Percentiles rank a stretch among this genome's conserved stretches.
phyloP scores from a whole-genome alignment of 2,113 vertebrate species.

The Chloroceryle aenea region DNA sequence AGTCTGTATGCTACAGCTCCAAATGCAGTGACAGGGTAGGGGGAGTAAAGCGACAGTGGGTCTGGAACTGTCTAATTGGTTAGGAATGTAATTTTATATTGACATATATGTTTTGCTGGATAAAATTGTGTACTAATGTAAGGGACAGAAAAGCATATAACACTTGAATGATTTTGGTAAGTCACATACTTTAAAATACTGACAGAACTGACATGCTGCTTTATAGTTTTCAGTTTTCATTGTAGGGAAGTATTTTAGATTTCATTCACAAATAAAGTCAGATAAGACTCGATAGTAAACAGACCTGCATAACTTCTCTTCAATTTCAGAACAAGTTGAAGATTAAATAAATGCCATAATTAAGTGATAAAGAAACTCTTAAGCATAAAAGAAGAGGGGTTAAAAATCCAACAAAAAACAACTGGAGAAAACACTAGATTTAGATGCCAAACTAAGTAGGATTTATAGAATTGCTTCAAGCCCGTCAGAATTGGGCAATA shows the following conservation, averaged over 20 bases:
- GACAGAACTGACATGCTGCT: neutral
- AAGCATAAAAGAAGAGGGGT: neutral
- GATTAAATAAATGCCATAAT: neutral
- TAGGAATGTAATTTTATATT: neutral
- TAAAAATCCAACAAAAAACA: neutral
- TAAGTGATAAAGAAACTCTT: neutral
- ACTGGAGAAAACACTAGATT: neutral
- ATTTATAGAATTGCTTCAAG: neutral
- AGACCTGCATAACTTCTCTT: neutral
- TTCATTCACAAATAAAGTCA: neutral
- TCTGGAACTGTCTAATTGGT: neutral
- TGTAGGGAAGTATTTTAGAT: neutral
- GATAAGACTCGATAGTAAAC: neutral
- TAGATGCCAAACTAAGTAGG: neutral
- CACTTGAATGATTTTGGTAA: neutral
- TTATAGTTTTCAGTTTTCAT: neutral
- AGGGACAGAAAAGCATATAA: neutral
- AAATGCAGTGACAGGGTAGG: neutral
- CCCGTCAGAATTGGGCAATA: neutral
- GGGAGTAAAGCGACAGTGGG: neutral
- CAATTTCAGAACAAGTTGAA: neutral
- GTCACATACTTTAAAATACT: neutral
- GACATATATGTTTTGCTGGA: neutral
- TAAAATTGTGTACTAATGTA: neutral
- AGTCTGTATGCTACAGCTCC: neutral